A percentile compares a stretch with the other conserved stretches of the same genome.
These are phyloP conservation scores for Rhimphoctona megacephalus DNA, from an alignment of 2,888 invertebrate genomes.

Conservation along the genomic window DNA sequence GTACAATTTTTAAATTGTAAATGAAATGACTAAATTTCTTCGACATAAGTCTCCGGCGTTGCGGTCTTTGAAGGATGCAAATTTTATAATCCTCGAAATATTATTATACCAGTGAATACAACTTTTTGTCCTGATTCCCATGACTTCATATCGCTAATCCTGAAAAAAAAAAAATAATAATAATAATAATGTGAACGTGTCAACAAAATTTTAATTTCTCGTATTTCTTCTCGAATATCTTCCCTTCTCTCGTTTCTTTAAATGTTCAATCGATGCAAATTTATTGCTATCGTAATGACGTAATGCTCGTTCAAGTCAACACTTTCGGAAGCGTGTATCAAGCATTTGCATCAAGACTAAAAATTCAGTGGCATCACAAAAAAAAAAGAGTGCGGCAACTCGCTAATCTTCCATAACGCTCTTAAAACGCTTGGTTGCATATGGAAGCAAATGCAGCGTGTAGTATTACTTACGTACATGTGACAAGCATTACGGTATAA, in stretches of 20 bases:
- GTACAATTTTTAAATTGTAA: not conserved
- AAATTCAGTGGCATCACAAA: not conserved
- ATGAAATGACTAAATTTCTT: not conserved
- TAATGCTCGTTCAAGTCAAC: not conserved
- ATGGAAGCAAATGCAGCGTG: conserved; percentile 23
- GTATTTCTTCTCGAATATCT: not conserved
- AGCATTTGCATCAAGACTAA: not conserved
- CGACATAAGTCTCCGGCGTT: not conserved
- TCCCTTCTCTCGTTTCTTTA: not conserved
- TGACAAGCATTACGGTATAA: conserved; percentile 21
- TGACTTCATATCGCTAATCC: not conserved
- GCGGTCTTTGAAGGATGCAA: not conserved
- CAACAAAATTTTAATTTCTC: not conserved
- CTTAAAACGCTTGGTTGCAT: conserved; percentile 16
- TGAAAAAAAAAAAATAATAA: not conserved
- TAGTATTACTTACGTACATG: not conserved
- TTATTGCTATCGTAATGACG: conserved; percentile 15
- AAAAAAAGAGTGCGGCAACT: not conserved
- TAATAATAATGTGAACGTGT: not conserved
- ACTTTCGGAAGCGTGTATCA: not conserved
- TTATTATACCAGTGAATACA: not conserved
- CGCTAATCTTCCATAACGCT: conserved; percentile 33
- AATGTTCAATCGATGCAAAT: conserved; percentile 4
- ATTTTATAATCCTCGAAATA: not conserved
- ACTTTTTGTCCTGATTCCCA: not conserved